Percentiles rank a stretch among this genome's conserved stretches.
Evolutionary conservation across 2,797 vertebrate genomes (phyloP).

Genomic region (Cryptoprocta ferox): DNA sequence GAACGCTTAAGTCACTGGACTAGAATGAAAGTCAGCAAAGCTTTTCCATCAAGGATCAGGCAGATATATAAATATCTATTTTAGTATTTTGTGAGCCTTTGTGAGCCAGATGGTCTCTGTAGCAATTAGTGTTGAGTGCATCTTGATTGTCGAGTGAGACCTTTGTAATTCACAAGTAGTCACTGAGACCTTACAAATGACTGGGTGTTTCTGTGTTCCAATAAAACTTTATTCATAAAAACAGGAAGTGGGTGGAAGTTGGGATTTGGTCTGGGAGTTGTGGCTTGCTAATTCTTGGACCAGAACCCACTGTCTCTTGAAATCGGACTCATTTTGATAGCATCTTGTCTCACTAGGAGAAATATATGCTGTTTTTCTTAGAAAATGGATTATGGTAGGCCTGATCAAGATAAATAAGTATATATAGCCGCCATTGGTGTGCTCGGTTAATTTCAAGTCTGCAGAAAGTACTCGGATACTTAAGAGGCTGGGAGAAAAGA

Average conservation of each 20-base stretch:
- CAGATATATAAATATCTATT: background rate
- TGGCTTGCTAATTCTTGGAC: background rate
- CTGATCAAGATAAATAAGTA: background rate
- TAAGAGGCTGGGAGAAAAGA: background rate
- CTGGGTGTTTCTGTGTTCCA: background rate
- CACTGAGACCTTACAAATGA: background rate
- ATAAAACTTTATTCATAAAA: constrained; percentile 60
- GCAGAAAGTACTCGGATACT: background rate
- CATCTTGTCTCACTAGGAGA: background rate
- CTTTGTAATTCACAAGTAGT: background rate
- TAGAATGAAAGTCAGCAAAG: background rate
- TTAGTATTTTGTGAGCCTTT: background rate
- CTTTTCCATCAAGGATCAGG: constrained; percentile 11
- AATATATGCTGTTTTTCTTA: background rate
- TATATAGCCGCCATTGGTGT: background rate
- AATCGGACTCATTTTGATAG: constrained; percentile 17
- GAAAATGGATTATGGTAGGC: background rate
- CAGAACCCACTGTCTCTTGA: background rate
- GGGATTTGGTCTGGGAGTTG: background rate
- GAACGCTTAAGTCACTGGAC: background rate
- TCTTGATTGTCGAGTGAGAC: background rate
- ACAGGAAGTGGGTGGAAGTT: background rate
- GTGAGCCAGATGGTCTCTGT: background rate
- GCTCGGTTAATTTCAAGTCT: constrained; percentile 4
- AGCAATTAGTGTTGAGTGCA: background rate